Evolutionary conservation across 1,140 invertebrate genomes (phyloP).

Genomic region (Ladona fulva): DNA sequence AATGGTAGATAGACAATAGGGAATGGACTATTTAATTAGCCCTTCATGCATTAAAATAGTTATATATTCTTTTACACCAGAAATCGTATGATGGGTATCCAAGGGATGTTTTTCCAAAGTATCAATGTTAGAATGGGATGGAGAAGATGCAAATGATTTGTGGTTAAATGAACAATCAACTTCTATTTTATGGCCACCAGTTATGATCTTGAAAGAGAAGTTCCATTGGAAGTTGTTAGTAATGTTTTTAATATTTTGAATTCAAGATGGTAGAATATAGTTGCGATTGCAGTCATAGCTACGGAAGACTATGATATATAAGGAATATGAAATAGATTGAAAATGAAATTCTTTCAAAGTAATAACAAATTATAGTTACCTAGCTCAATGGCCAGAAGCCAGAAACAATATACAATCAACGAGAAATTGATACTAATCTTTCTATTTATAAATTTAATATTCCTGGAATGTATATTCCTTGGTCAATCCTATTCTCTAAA

Average conservation of each 20-base stretch:
- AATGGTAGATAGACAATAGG: neutral
- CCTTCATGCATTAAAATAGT: constrained; percentile 3
- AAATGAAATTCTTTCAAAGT: neutral
- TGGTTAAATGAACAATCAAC: neutral
- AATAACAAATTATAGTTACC: neutral
- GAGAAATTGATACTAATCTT: neutral
- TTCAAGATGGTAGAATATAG: neutral
- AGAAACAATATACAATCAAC: neutral
- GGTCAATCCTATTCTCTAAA: too few species aligned
- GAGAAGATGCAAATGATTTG: neutral
- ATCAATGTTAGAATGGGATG: neutral
- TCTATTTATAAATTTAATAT: neutral
- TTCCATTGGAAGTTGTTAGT: neutral
- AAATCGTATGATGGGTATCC: neutral
- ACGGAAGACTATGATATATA: neutral
- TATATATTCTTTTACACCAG: constrained; percentile 7
- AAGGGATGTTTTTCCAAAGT: neutral
- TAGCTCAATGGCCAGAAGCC: neutral
- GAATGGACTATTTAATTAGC: neutral
- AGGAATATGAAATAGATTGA: neutral
- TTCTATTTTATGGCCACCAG: neutral
- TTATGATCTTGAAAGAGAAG: neutral
- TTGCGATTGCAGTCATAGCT: neutral
- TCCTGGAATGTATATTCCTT: too few species aligned
- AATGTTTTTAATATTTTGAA: neutral